Conservation (phyloP, 2,113 vertebrate genomes). For the Pica pica region DNA sequence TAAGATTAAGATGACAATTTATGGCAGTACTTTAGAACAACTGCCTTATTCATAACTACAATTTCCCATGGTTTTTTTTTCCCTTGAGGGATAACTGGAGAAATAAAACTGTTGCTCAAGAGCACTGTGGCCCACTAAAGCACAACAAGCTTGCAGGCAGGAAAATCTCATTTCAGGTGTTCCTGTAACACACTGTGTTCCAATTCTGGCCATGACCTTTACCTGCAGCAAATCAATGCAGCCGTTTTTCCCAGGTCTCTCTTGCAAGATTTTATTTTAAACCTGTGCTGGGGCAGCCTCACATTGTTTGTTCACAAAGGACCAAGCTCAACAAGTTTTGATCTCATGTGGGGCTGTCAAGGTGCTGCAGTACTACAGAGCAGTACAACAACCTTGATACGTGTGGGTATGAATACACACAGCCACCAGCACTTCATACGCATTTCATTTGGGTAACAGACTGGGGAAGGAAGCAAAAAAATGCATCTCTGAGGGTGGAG, state of each 20-base stretch:
- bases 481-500: not conserved
- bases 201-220: not conserved
- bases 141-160: not conserved
- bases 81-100: not conserved
- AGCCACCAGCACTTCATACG: not conserved
- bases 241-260: not conserved
- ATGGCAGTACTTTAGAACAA: not conserved
- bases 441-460: not conserved
- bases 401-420: not conserved
- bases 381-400: not conserved
- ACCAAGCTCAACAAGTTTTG: not conserved
- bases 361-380: not conserved
- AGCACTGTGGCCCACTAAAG: not conserved
- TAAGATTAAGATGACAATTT: not conserved
- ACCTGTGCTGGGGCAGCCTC: not conserved
- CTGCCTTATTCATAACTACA: not conserved
- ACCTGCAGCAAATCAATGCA: not conserved
- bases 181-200: not conserved
- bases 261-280: not conserved
- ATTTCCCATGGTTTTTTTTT: not conserved
- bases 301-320: not conserved
- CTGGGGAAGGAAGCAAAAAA: not conserved
- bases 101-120: not conserved
- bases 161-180: not conserved
- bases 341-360: not conserved